phyloP scores from a whole-genome alignment of 1,140 invertebrate species.

The Tyrophagus putrescentiae region DNA sequence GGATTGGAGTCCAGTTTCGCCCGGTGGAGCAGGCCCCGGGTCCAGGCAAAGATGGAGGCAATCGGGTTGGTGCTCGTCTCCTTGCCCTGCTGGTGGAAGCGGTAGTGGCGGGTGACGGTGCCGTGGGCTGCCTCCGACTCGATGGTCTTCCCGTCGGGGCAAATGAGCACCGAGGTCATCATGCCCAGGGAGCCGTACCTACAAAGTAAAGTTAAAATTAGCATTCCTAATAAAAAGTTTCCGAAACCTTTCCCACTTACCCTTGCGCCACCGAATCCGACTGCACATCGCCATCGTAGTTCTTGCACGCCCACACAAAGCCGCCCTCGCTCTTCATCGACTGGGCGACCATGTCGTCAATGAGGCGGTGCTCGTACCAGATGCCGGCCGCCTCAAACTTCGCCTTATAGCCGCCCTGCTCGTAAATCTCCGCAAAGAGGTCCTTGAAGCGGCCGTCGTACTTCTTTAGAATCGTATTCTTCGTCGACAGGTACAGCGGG shows the following conservation, averaged over 20 bases:
- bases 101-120: slow-evolving; percentile 86
- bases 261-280: slow-evolving; percentile 94
- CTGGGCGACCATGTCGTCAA: slow-evolving; percentile 99
- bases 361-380: slow-evolving; percentile 94
- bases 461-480: slow-evolving; percentile 95
- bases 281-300: slow-evolving; percentile 98
- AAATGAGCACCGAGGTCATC: slow-evolving; percentile 82
- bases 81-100: slow-evolving; percentile 83
- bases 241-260: slow-evolving; percentile 71
- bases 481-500: slow-evolving; percentile 89
- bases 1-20: slow-evolving; percentile 80
- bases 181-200: slow-evolving; percentile 61
- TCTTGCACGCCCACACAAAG: slow-evolving; percentile 98
- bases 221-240: slow-evolving; percentile 64
- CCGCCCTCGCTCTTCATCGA: slow-evolving; percentile 90
- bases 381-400: slow-evolving; percentile 68
- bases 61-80: slow-evolving; percentile 96
- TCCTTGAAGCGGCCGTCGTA: slow-evolving; percentile 99
- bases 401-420: slow-evolving; percentile 68
- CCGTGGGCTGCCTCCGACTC: slow-evolving; percentile 96
- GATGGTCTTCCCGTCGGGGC: slow-evolving; percentile 89
- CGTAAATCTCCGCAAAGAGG: slow-evolving; percentile 95
- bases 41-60: slow-evolving; percentile 97
- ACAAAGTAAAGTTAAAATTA: slow-evolving; percentile 34
- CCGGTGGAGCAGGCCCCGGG: slow-evolving; percentile 71